These are phyloP conservation scores for Oscheius sp. DNA, from an alignment of 1,140 invertebrate genomes.

Conservation along the genomic window DNA sequence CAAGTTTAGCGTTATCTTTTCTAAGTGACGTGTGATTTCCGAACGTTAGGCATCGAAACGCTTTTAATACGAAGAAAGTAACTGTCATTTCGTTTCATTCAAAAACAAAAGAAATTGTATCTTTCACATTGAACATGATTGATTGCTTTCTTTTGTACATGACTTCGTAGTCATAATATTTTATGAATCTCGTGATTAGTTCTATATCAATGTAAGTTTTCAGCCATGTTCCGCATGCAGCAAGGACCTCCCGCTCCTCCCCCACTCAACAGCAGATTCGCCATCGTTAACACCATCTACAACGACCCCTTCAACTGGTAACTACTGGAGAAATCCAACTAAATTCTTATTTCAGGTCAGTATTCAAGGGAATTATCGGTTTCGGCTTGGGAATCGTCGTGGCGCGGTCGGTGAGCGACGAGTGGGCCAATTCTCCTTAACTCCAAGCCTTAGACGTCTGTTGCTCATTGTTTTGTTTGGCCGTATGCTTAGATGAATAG, in stretches of 20 bases:
- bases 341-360: constrained; percentile 22
- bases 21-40: too few species aligned
- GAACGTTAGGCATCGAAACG: too few species aligned
- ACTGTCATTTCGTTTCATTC: too few species aligned
- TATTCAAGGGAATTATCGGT: constrained; percentile 29
- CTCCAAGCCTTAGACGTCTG: too few species aligned
- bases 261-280: constrained; percentile 15
- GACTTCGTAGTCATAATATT: too few species aligned
- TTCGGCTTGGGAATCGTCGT: constrained; percentile 31
- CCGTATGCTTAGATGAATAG: neutral
- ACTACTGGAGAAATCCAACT: neutral
- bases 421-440: constrained; percentile 23
- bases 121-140: too few species aligned
- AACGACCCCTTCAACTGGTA: constrained; percentile 39
- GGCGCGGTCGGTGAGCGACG: constrained; percentile 30
- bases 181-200: too few species aligned
- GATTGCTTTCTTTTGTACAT: too few species aligned
- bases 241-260: constrained; percentile 15
- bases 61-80: too few species aligned
- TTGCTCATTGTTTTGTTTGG: too few species aligned
- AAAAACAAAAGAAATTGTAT: too few species aligned
- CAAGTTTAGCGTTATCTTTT: too few species aligned
- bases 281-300: constrained; percentile 35
- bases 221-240: constrained; percentile 34
- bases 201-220: neutral